Conservation (phyloP, 2,888 invertebrate genomes). For the Cosmopolites sordidus region DNA sequence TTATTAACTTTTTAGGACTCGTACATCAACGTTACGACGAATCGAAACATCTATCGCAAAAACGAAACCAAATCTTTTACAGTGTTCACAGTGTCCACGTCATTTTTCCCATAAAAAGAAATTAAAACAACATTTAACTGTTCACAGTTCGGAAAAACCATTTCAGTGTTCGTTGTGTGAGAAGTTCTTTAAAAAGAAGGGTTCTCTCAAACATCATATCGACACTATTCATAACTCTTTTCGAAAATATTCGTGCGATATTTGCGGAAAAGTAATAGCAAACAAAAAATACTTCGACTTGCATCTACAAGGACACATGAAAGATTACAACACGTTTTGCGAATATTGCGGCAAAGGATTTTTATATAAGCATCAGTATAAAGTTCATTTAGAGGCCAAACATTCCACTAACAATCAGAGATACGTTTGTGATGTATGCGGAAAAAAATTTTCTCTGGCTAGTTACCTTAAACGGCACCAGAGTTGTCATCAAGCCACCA, state of each 20-base stretch:
- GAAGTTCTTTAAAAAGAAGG: conserved; percentile 37
- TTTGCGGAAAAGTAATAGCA: conserved; percentile 54
- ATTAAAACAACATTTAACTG: conserved; percentile 15
- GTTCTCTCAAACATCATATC: conserved; percentile 24
- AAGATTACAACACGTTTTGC: conserved; percentile 46
- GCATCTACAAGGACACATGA: conserved; percentile 45
- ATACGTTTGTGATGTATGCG: conserved; percentile 50
- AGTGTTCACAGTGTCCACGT: conserved; percentile 13
- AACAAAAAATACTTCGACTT: conserved; percentile 36
- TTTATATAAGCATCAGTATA: conserved; percentile 32
- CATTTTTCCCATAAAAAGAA: conserved; percentile 8
- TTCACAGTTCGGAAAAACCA: conserved; percentile 5
- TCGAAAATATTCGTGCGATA: conserved; percentile 46
- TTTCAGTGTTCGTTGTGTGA: conserved; percentile 18
- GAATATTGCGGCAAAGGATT: conserved; percentile 32
- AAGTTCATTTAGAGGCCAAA: conserved; percentile 31
- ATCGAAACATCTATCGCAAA: too few species aligned
- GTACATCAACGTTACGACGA: too few species aligned
- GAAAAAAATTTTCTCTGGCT: conserved; percentile 49
- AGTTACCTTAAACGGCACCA: conserved; percentile 36
- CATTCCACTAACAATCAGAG: conserved; percentile 28
- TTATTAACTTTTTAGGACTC: too few species aligned
- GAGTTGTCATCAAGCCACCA: conserved; percentile 36
- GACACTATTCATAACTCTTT: conserved; percentile 17
- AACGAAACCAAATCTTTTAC: too few species aligned